Base-by-base conservation (phyloP, 2,797 vertebrate genomes). In the Poeciliopsis paucimaculata region DNA sequence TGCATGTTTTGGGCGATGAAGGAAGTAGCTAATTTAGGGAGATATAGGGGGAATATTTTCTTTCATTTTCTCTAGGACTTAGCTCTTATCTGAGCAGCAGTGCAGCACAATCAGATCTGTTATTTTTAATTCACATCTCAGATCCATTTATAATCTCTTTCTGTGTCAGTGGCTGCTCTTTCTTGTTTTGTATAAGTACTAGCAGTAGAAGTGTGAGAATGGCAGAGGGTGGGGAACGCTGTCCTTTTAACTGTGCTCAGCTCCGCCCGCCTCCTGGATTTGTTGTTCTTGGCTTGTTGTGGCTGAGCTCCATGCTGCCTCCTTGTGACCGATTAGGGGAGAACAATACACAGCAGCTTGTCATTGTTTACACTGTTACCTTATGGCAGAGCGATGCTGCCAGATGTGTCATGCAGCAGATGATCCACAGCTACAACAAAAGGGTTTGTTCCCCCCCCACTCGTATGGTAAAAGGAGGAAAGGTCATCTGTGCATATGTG, bases 241-340 rank as follows among this genome's bases (percentile, higher is more conserved):
- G 91, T 89, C 90, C 85, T 93, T 94, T 95, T 94, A 91, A 93
- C 84, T 85, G 88, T 82, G 88, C 89, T 93, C 91, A 80, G 87
- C 84, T 73, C 79, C 66, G 87, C 93, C 90, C 92, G 47, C 94
- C 94, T 91, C 91, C 88, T 76, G 72, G 46, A 87, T 89, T 91
- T 94, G 94, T 92, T 95, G 90, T 93, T 94, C 85, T 91, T 93
- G 92, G 87, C 91, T 68, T 72, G 77, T 77, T 76, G 75, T 55
- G 81, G 66, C 79, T 16, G 90, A 81, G 77, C 93, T 93, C 92
- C 76, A 68, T 87, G 89, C 90, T 83, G 88, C 94, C 94, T 91
- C 94, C 93, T 9, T 75, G 90, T 89, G 95, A 83, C 88, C 10
- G 82, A 20, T 36, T 18, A 72, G 77, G 43, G 86, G 84, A 90